These are phyloP conservation scores for Anastrepha ludens DNA, from an alignment of 1,140 invertebrate genomes.

Conservation along the genomic window DNA sequence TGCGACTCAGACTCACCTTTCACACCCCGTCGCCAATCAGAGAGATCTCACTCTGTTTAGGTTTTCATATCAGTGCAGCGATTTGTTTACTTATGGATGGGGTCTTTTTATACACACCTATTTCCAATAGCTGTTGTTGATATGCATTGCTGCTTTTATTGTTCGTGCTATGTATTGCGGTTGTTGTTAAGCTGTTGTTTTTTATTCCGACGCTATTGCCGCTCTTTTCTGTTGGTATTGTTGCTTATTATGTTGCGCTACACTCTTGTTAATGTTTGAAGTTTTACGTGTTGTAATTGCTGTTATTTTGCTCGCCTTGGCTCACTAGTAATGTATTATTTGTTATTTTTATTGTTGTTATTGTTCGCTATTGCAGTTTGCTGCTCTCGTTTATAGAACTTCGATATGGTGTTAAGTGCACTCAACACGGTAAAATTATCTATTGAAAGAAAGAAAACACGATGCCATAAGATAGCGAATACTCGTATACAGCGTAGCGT, in stretches of 20 bases:
- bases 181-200: conserved; percentile 41
- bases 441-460: conserved; percentile 27
- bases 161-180: conserved; percentile 20
- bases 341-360: neutral
- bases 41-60: conserved; percentile 40
- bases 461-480: conserved; percentile 30
- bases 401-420: neutral
- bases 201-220: neutral
- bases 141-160: neutral
- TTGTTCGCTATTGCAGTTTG: conserved; percentile 28
- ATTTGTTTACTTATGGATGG: conserved; percentile 40
- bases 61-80: conserved; percentile 32
- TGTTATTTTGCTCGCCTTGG: conserved; percentile 23
- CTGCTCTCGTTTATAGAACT: conserved; percentile 20
- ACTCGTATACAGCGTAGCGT: conserved; percentile 4
- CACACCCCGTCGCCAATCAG: conserved; percentile 1
- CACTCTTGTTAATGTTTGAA: neutral
- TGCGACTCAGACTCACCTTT: conserved; percentile 33
- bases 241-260: conserved; percentile 1
- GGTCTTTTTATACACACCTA: conserved; percentile 40
- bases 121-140: conserved; percentile 28
- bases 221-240: conserved; percentile 29
- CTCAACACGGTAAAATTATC: conserved; percentile 27
- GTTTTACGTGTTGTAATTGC: conserved; percentile 28
- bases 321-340: neutral